phyloP scores from a whole-genome alignment of 2,797 vertebrate species.

The Botia kubotai region DNA sequence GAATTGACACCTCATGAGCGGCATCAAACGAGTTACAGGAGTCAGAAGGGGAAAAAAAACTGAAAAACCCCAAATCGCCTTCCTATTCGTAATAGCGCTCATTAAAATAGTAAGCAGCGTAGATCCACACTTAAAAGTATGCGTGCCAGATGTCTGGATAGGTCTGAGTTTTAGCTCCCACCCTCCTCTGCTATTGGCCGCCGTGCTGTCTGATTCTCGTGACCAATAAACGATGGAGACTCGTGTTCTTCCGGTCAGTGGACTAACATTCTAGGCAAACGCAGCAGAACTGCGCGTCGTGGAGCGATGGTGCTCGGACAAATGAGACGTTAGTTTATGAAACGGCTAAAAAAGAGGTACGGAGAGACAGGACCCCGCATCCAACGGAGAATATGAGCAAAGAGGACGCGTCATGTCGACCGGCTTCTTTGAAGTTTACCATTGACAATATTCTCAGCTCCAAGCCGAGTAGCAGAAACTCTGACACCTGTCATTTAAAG shows the following conservation, averaged over 20 bases:
- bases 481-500: constrained; percentile 68
- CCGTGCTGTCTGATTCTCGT: constrained; percentile 35
- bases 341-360: constrained; percentile 29
- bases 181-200: constrained; percentile 72
- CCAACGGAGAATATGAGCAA: constrained; percentile 81
- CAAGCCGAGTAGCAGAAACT: constrained; percentile 71
- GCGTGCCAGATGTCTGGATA: constrained; percentile 41
- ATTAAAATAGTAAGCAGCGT: constrained; percentile 14
- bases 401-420: constrained; percentile 78
- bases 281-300: constrained; percentile 66
- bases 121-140: constrained; percentile 25
- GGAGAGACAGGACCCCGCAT: constrained; percentile 1
- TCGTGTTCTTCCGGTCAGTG: constrained; percentile 69
- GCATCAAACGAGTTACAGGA: background rate
- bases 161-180: constrained; percentile 47
- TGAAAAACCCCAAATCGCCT: background rate
- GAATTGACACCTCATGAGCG: background rate
- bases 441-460: constrained; percentile 85
- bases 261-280: constrained; percentile 61
- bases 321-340: constrained; percentile 59
- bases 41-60: background rate
- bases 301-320: constrained; percentile 77
- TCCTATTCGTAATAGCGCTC: background rate
- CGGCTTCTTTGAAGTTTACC: constrained; percentile 82
- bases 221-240: constrained; percentile 73